Evolutionary conservation across 2,888 invertebrate species (phyloP).

Genomic region (Spisula subtruncata): DNA sequence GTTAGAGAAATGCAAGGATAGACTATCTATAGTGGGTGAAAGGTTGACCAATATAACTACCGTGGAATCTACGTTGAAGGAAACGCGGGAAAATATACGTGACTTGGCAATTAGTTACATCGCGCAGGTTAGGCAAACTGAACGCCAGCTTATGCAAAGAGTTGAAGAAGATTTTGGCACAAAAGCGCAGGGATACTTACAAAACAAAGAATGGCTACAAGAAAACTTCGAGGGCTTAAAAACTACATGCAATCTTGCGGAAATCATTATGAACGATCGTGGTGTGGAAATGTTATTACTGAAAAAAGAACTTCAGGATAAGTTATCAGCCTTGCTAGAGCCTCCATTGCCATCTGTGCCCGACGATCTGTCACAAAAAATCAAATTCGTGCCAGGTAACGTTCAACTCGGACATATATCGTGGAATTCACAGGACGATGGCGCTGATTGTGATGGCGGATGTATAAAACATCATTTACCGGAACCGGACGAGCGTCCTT

Average conservation of each 20-base stretch:
- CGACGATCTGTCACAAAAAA: slow-evolving; percentile 73
- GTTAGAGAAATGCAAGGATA: slow-evolving; percentile 77
- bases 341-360: slow-evolving; percentile 78
- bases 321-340: slow-evolving; percentile 83
- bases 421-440: slow-evolving; percentile 57
- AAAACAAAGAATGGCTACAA: slow-evolving; percentile 83
- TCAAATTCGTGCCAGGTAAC: slow-evolving; percentile 84
- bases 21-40: slow-evolving; percentile 78
- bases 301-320: slow-evolving; percentile 86
- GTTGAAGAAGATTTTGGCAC: slow-evolving; percentile 83
- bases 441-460: slow-evolving; percentile 45
- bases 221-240: slow-evolving; percentile 84
- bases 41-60: slow-evolving; percentile 83
- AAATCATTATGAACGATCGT: slow-evolving; percentile 85
- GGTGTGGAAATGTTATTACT: slow-evolving; percentile 86
- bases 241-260: slow-evolving; percentile 84
- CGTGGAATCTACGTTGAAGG: slow-evolving; percentile 84
- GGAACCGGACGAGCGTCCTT: slow-evolving; percentile 51
- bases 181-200: slow-evolving; percentile 81
- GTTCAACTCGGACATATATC: slow-evolving; percentile 81
- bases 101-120: slow-evolving; percentile 85
- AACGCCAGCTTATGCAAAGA: slow-evolving; percentile 81
- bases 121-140: slow-evolving; percentile 72
- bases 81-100: slow-evolving; percentile 85
- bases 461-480: slow-evolving; percentile 50